These are phyloP conservation scores for Heliocidaris erythrogramma DNA, from an alignment of 35 echinoderm and acorn worm genomes.

Conservation along the genomic window DNA sequence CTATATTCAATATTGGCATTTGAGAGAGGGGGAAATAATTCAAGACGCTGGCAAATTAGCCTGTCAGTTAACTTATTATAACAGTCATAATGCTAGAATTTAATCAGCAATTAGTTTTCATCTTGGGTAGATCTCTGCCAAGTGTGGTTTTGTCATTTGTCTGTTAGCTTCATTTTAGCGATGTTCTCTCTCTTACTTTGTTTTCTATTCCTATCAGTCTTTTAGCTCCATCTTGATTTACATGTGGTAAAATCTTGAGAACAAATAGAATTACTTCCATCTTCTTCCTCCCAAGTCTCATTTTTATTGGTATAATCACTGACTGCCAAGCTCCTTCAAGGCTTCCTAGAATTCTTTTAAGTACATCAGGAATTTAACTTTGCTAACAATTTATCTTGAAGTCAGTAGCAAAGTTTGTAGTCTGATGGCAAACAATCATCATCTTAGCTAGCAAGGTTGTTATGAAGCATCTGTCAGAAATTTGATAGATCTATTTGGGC, in stretches of 20 bases:
- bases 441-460: too few relatives aligned
- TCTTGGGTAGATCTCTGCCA: background rate
- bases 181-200: background rate
- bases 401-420: background rate
- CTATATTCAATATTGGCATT: constrained; percentile 17
- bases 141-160: constrained; percentile 27
- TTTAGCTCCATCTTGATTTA: background rate
- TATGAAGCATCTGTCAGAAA: too few relatives aligned
- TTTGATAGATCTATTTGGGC: too few relatives aligned
- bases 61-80: constrained; percentile 26
- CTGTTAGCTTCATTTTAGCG: background rate
- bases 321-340: background rate
- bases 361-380: background rate
- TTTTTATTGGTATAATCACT: background rate
- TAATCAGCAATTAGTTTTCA: constrained; percentile 40
- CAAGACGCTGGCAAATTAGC: background rate
- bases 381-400: background rate
- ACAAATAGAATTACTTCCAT: background rate
- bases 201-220: background rate
- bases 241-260: background rate
- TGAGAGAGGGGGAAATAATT: constrained; percentile 30
- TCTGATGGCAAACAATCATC: too few relatives aligned
- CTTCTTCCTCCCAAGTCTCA: background rate
- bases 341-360: background rate
- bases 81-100: constrained; percentile 46